Evolutionary conservation across 2,888 invertebrate genomes (phyloP), one percentile per base, ranked within the genome.

Genomic region (Ophion obscuratus): DNA sequence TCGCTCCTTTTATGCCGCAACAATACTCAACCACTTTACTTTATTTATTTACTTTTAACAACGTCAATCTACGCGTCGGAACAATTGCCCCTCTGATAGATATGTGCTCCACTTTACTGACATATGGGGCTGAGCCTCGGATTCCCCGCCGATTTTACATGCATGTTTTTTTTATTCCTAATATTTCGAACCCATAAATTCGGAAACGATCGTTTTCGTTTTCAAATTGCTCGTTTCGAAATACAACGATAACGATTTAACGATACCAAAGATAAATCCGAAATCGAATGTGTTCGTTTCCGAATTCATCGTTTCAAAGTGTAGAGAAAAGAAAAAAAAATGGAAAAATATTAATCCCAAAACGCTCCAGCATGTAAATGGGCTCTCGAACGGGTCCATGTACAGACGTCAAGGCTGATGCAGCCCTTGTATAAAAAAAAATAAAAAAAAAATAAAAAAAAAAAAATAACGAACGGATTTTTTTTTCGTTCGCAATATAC

Each of bases 1-100:
- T 47, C 61, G 53, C 64, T 64, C 64, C 53, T 66, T 80, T 73
- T 57, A 57, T 73, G 64, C 64, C 64, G 24, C 31, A 27, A 80
- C 57, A 73, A 64, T 53, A 53, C 80, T 64, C 64, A 11, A 73
- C 14, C 40, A 44, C 47, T 47, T 64, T 40, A 24, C 57, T 73
- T 64, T 40, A 57, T 57, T 80, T 73, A 20, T 79, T 70, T 61
- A 44, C 53, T 57, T 73, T 80, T 17, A 40, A 17, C 6, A 70
- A 47, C 61, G 44, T 47, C 27, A n/a, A 70, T 70, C 44, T 44
- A 78, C 44, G 44, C 47, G n/a, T 40, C 20, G 9, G 31, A 36
- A 66, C 7, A 76, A 66, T 53, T 31, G 31, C 27, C 53, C 59
- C 78, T 77, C n/a, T 17, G 59, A 57, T 36, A 10, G 27, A 76